Evolutionary conservation across 92 coral and sea anemone genomes (phyloP).

Genomic region (Parazoanthus swiftii): DNA sequence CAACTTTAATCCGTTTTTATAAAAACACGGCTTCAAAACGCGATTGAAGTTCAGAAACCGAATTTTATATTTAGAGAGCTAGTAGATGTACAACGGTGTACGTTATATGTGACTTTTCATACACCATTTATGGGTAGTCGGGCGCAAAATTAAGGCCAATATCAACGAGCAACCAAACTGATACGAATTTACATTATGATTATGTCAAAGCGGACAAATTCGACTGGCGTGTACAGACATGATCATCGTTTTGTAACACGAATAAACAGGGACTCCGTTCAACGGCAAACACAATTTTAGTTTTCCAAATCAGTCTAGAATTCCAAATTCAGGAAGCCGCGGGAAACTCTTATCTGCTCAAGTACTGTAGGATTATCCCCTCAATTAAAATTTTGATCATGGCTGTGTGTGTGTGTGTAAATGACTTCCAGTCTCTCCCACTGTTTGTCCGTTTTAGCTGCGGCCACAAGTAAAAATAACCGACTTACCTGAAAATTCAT

Average conservation of each 20-base stretch:
- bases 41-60: background rate
- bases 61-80: background rate
- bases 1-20: conserved; percentile 5
- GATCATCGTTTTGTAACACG: background rate
- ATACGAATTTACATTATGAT: conserved; percentile 16
- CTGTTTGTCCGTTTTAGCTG: conserved; percentile 35
- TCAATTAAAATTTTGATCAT: conserved; percentile 17
- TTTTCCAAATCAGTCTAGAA: background rate
- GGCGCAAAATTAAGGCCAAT: conserved; percentile 10
- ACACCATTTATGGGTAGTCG: background rate
- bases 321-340: background rate
- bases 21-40: background rate
- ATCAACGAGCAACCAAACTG: conserved; percentile 10
- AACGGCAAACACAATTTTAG: background rate
- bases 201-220: conserved; percentile 24
- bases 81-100: background rate
- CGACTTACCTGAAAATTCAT: conserved; percentile 33
- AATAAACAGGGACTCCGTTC: background rate
- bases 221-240: background rate
- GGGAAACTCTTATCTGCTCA: background rate
- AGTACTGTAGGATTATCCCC: background rate
- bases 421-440: conserved; percentile 11
- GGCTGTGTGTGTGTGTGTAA: conserved; percentile 1
- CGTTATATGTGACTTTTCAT: background rate
- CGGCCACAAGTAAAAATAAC: background rate